Base-by-base conservation (phyloP, 2,797 vertebrate genomes). In the Podarcis siculus region DNA sequence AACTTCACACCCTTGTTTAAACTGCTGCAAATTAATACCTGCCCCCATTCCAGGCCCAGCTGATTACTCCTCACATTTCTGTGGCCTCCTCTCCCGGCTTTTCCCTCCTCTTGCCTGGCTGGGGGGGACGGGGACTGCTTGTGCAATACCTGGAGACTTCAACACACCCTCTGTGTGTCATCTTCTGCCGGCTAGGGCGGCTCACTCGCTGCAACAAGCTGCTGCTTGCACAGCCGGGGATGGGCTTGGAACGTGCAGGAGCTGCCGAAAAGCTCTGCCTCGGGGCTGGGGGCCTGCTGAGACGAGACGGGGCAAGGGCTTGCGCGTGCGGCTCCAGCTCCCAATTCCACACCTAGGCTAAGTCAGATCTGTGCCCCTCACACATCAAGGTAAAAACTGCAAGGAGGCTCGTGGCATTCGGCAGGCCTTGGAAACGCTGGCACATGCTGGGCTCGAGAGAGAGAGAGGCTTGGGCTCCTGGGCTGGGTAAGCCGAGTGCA, bases 261-360 rank as follows among this genome's bases (percentile, higher is more conserved):
- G 95, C 90, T 67, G 75, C 93, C n/a, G 88, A 94, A 95, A 95
- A 95, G 91, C 88, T 90, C 89, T 88, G 91, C 95, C 95, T 85
- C 30, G 79, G 91, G 92, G 94, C 94, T 91, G 91, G 42, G 5
- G 93, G 94, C 92, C 87, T 77, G 86, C 82, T 64, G 23, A 45
- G 82, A 67, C 78, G 88, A 89, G 88, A 89, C 17, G 2, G 88
- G 91, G 94, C 86, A 2, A 81, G 77, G 91, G 71, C 94, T 87
- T 93, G 95, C 8, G 15, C 49, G 66, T 85, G 84, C 87, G 12
- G 7, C 89, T 92, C 89, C 87, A 89, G 42, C 9, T 90, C 58
- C 64, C 86, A 61, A 12, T 86, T 82, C 83, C 84, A 45, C 4
- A 0, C 84, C 76, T n/a, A 0, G 35, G 79, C 25, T 19, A 2